These are phyloP conservation scores for Platycnemis pennipes DNA, from an alignment of 2,888 invertebrate genomes.

Conservation along the genomic window DNA sequence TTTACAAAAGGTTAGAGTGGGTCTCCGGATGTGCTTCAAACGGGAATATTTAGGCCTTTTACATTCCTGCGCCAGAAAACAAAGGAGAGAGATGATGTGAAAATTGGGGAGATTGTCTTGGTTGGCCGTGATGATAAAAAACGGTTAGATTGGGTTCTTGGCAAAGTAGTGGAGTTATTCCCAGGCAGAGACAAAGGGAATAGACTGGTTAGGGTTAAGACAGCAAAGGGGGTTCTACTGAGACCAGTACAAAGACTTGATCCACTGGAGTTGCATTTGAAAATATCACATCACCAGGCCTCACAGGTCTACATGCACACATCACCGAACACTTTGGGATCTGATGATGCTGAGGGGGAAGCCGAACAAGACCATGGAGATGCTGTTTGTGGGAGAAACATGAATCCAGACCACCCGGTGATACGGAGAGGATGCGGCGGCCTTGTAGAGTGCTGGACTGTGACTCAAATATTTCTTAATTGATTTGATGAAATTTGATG, in stretches of 20 bases:
- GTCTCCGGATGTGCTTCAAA: background rate
- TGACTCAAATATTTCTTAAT: conserved; percentile 54
- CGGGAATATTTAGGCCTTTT: background rate
- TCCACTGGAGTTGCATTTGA: too few relatives aligned
- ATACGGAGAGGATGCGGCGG: background rate
- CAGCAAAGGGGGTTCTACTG: conserved; percentile 14
- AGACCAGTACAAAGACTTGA: conserved; percentile 7
- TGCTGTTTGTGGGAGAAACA: too few relatives aligned
- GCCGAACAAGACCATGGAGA: too few relatives aligned
- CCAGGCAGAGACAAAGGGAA: background rate
- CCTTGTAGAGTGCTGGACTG: background rate
- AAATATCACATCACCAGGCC: too few relatives aligned
- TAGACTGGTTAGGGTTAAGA: too few relatives aligned
- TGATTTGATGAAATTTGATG: background rate
- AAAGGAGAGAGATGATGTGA: background rate
- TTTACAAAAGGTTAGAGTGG: background rate
- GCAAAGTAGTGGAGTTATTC: background rate
- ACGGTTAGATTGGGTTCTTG: background rate
- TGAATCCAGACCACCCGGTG: too few relatives aligned
- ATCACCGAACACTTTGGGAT: too few relatives aligned
- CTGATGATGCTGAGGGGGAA: too few relatives aligned
- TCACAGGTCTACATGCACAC: too few relatives aligned
- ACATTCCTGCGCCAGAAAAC: background rate
- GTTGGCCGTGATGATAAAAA: background rate
- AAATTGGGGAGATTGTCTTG: background rate